phyloP scores from a whole-genome alignment of 35 echinoderm and acorn worm genomes.

The Diadema setosum region DNA sequence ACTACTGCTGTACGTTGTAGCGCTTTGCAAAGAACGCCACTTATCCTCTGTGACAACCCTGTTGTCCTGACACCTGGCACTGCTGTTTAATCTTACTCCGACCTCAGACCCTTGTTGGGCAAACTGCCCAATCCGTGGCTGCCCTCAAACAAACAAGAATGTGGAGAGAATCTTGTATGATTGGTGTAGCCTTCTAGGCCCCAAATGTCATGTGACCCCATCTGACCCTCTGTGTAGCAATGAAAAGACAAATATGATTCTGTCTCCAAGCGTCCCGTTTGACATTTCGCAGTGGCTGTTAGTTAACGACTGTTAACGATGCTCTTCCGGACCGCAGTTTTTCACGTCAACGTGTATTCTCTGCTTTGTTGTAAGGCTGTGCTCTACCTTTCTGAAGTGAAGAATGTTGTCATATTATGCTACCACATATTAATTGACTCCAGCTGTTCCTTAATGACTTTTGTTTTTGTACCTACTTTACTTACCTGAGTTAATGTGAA shows the following conservation, averaged over 20 bases:
- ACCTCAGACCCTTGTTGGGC: neutral
- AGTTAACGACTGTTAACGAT: neutral
- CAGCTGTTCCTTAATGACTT: no score
- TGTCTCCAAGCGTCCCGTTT: neutral
- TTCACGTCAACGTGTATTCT: neutral
- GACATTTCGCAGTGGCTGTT: neutral
- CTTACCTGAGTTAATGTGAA: no score
- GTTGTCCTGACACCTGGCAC: neutral
- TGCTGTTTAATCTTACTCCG: neutral
- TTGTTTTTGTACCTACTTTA: no score
- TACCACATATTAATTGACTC: no score
- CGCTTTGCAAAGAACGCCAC: no score
- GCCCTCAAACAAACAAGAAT: neutral
- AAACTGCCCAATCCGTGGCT: neutral
- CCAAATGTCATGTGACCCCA: neutral
- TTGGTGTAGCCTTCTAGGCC: no score
- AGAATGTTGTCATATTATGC: no score
- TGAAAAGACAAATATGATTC: neutral
- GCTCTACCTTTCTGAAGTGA: conserved; percentile 6
- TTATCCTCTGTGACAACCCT: neutral
- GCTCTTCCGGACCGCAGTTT: neutral
- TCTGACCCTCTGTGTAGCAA: neutral
- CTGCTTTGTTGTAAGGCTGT: neutral
- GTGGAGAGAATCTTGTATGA: no score
- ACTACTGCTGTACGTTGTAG: no score